Evolutionary conservation across 2,113 vertebrate species (phyloP).

Genomic region (Zosterops pallidus): DNA sequence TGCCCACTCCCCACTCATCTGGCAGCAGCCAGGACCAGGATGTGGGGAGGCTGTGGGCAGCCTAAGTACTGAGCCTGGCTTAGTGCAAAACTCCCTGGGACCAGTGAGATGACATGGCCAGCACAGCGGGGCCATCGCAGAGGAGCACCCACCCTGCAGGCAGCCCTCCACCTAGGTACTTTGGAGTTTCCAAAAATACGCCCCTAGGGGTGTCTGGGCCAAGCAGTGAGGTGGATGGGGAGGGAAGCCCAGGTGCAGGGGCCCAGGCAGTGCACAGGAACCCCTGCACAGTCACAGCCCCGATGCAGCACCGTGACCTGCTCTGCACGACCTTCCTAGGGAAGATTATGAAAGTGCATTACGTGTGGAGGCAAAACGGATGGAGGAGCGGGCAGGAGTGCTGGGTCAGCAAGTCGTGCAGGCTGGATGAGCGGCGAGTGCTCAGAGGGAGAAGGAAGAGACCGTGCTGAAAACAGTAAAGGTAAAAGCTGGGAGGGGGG

Average conservation of each 20-base stretch:
- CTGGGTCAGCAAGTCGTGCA: constrained; percentile 52
- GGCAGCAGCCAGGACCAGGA: neutral
- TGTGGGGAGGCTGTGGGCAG: neutral
- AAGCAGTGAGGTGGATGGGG: accelerated
- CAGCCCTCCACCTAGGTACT: neutral
- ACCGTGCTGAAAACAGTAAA: neutral
- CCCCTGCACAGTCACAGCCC: accelerated
- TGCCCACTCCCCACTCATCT: neutral
- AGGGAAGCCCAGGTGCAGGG: neutral
- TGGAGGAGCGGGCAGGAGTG: constrained; percentile 31
- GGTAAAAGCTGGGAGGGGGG: neutral
- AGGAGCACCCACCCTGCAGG: neutral
- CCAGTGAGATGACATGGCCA: accelerated
- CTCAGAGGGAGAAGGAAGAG: neutral
- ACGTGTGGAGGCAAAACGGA: neutral
- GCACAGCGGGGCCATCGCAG: accelerated
- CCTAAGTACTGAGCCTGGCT: neutral
- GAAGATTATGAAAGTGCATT: neutral
- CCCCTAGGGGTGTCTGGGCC: neutral
- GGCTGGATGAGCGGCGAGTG: neutral
- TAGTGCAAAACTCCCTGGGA: neutral
- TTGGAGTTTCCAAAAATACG: neutral
- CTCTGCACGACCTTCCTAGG: neutral
- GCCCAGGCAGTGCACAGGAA: neutral
- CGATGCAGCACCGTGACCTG: accelerated